Evolutionary conservation across 2,113 vertebrate genomes (phyloP).

Genomic region (Planiliza haematocheilus): DNA sequence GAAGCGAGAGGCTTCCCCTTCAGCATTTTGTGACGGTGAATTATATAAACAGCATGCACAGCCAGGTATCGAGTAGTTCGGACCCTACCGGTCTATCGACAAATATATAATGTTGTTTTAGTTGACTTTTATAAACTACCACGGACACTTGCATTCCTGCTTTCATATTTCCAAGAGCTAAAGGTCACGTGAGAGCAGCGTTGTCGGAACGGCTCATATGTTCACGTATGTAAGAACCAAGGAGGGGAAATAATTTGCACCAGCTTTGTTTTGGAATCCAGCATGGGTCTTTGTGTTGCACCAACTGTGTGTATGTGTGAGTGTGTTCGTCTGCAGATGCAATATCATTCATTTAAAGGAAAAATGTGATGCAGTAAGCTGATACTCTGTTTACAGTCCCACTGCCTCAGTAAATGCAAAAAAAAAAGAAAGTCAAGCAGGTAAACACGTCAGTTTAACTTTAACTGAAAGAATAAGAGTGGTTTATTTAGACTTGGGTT

Average conservation of each 20-base stretch:
- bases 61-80: slow-evolving; percentile 53
- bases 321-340: slow-evolving; percentile 8
- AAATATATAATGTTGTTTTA: slow-evolving; percentile 20
- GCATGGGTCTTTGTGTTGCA: slow-evolving; percentile 55
- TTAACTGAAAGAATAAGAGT: background rate
- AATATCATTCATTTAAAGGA: slow-evolving; percentile 10
- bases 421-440: background rate
- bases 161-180: slow-evolving; percentile 40
- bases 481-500: slow-evolving; percentile 6
- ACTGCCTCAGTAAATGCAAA: background rate
- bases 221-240: slow-evolving; percentile 37
- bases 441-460: too few species aligned
- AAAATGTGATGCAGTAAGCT: background rate
- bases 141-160: slow-evolving; percentile 23
- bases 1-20: slow-evolving; percentile 49
- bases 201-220: slow-evolving; percentile 14
- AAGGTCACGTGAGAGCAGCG: slow-evolving; percentile 32
- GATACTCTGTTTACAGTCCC: slow-evolving; percentile 10
- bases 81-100: slow-evolving; percentile 40
- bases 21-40: slow-evolving; percentile 64
- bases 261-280: slow-evolving; percentile 57
- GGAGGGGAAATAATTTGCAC: slow-evolving; percentile 31
- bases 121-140: slow-evolving; percentile 9
- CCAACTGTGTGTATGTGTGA: slow-evolving; percentile 29
- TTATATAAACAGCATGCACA: slow-evolving; percentile 74